Conservation (phyloP, 2,888 invertebrate species). For the Chrysolina oricalcia region DNA sequence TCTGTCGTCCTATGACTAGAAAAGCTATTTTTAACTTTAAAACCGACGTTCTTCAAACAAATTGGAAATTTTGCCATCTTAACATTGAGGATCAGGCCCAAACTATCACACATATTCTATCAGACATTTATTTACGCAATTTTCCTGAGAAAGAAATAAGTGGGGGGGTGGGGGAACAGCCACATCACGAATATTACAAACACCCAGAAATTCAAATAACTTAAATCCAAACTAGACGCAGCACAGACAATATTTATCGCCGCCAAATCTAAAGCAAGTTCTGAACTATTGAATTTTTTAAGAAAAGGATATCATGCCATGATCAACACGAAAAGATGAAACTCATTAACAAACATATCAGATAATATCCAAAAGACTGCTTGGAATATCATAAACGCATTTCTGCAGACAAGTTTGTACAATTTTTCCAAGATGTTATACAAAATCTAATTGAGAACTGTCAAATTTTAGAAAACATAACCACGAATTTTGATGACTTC, state of each 20-base stretch:
- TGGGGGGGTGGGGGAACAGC: background rate
- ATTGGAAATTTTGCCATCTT: background rate
- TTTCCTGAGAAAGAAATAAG: background rate
- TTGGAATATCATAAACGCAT: no score
- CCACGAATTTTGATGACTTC: no score
- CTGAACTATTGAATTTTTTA: background rate
- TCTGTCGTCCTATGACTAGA: background rate
- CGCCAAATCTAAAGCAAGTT: background rate
- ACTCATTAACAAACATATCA: no score
- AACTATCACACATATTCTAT: background rate
- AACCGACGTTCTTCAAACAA: background rate
- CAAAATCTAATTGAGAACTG: no score
- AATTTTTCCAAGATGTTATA: no score
- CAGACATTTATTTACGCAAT: background rate
- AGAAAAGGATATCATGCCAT: no score
- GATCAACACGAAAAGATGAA: no score
- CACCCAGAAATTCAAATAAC: background rate
- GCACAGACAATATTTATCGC: background rate
- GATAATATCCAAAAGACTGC: no score
- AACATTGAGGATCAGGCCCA: background rate
- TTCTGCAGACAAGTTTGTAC: no score
- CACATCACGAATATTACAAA: background rate
- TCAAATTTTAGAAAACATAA: no score
- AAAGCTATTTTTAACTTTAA: background rate
- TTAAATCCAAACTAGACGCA: background rate